A percentile compares a stretch with the other conserved stretches of the same genome.
phyloP scores from a whole-genome alignment of 1,140 invertebrate species.

The Aphaenogaster rudis region DNA sequence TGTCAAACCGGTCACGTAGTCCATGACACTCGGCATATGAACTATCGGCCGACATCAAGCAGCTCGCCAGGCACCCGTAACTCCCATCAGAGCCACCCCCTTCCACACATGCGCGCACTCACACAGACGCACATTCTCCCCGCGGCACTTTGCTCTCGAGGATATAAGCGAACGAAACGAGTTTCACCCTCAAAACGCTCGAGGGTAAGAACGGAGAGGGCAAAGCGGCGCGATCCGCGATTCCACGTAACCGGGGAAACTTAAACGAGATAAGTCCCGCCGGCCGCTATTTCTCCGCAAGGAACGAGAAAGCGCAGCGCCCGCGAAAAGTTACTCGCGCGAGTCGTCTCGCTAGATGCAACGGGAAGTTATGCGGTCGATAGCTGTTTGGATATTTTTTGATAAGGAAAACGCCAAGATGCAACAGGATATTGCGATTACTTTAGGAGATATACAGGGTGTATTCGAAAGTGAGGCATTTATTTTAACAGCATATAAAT shows the following conservation, averaged over 20 bases:
- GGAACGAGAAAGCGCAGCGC: constrained; percentile 34
- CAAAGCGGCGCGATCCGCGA: constrained; percentile 54
- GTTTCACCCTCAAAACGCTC: constrained; percentile 57
- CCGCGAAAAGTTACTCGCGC: constrained; percentile 38
- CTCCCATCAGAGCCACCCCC: constrained; percentile 49
- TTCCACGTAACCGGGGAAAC: constrained; percentile 59
- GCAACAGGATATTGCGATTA: background rate
- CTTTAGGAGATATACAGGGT: background rate
- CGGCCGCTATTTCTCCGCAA: constrained; percentile 44
- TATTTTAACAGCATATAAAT: too few relatives aligned
- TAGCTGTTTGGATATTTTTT: constrained; percentile 34
- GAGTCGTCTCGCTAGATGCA: background rate
- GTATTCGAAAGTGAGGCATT: too few relatives aligned
- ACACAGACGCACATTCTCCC: constrained; percentile 7
- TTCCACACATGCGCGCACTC: background rate
- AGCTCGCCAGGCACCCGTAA: constrained; percentile 65
- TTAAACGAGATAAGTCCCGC: constrained; percentile 59
- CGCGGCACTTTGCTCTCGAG: constrained; percentile 69
- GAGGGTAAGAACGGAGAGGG: constrained; percentile 52
- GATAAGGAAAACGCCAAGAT: background rate
- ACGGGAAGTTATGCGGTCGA: constrained; percentile 9
- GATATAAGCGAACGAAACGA: constrained; percentile 70
- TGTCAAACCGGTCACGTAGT: constrained; percentile 77
- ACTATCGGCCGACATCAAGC: constrained; percentile 80
- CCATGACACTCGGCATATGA: constrained; percentile 78